Base-by-base conservation (phyloP, 2,113 vertebrate species). In the Aptenodytes patagonicus region DNA sequence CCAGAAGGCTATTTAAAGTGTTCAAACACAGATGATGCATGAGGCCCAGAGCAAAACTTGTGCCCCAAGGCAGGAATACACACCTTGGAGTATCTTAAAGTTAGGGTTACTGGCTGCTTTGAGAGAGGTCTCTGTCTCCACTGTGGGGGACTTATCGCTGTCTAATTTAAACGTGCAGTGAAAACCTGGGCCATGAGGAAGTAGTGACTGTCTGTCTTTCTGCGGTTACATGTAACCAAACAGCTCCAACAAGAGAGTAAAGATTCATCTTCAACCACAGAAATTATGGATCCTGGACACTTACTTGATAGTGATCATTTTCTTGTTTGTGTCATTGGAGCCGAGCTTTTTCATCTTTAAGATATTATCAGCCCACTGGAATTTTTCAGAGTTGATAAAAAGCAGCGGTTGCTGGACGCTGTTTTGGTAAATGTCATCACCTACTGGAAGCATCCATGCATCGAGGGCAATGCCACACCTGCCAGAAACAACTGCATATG, bases 291-390 rank as follows among this genome's bases (percentile, higher is more conserved):
- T 55, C 22, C 47, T 11, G 9, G 21, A 87, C 31, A 89, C 89
- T 98, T 88, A 99, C 99, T 96, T 99, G 97, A 99, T 99, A 8
- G 99, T 99, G 91, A 99, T 99, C 99, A 99, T 99, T 97, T 99
- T 99, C 92, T 99, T 98, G 96, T 98, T 98, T 73, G 97, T 96
- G 49, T 95, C 97, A 10, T 95, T 96, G 3, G 97, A 98, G 71
- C 98, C 97, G 68, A 99, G 98, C 83, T 98, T 98, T 97, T 95
- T 98, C 97, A 99, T 99, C 88, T 98, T 98, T 26, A 95, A 90
- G 64, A 99, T 98, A 92, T 99, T 99, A 4, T 95, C 97, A 14
- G 96, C 97, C 98, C 98, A 99, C 90, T 99, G 99, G 95, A 99
- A 99, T 90, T 97, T 98, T 96, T 99, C 99, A 0, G 99, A 99